A percentile compares a stretch with the other conserved stretches of the same genome.
phyloP scores from a whole-genome alignment of 2,888 invertebrate genomes.

The Megamerina dolium region DNA sequence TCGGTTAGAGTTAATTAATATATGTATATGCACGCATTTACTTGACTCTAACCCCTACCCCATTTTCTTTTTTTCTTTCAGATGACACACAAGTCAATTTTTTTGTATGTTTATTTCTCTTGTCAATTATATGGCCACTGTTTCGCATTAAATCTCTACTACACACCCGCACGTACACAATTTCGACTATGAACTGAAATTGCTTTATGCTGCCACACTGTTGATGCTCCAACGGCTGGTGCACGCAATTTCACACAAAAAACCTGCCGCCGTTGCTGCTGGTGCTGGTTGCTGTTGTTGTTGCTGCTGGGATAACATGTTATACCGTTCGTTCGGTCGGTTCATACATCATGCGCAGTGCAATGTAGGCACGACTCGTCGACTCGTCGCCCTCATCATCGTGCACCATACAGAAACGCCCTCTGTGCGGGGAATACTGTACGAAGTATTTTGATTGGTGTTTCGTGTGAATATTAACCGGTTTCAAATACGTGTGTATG shows the following conservation, averaged over 20 bases:
- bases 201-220: constrained; percentile 14
- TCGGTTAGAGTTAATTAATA: too few relatives aligned
- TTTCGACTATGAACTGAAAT: constrained; percentile 40
- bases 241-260: constrained; percentile 5
- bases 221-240: constrained; percentile 1
- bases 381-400: too few relatives aligned
- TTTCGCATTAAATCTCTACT: too few relatives aligned
- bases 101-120: too few relatives aligned
- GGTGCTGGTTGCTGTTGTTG: constrained; percentile 14
- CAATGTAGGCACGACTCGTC: too few relatives aligned
- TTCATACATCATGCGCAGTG: constrained; percentile 3
- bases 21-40: too few relatives aligned
- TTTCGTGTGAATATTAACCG: constrained; percentile 5
- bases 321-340: constrained; percentile 6
- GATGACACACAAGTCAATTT: too few relatives aligned
- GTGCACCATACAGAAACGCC: constrained; percentile 20
- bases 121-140: too few relatives aligned
- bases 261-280: constrained; percentile 18
- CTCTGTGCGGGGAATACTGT: constrained; percentile 11
- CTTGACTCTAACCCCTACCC: too few relatives aligned
- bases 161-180: constrained; percentile 41
- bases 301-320: constrained; percentile 10
- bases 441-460: constrained; percentile 23
- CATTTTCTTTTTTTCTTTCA: too few relatives aligned
- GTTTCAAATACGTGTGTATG: too few relatives aligned